phyloP scores from a whole-genome alignment of 2,113 vertebrate species.

The Chionomys nivalis region DNA sequence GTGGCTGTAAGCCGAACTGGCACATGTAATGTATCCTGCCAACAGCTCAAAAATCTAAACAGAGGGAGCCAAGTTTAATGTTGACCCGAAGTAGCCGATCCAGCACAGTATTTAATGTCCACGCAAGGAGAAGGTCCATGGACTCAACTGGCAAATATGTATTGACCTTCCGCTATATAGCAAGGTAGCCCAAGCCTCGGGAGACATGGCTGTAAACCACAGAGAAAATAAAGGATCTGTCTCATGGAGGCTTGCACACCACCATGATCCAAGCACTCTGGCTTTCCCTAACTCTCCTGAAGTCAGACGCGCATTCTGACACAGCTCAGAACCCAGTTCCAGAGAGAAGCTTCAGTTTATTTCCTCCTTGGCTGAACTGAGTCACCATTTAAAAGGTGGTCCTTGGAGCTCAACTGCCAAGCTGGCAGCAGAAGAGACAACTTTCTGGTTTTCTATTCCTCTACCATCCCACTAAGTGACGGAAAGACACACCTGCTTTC shows the following conservation, averaged over 20 bases:
- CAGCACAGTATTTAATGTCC: neutral
- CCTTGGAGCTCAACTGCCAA: neutral
- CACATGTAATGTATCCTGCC: neutral
- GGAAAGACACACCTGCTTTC: neutral
- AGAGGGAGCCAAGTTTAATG: constrained; percentile 24
- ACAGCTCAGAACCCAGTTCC: constrained; percentile 7
- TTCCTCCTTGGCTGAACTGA: neutral
- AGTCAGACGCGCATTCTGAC: neutral
- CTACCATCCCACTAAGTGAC: neutral
- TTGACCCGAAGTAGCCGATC: neutral
- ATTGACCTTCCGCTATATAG: neutral
- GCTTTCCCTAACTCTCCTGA: constrained; percentile 9
- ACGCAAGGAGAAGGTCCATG: neutral
- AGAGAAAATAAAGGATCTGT: neutral
- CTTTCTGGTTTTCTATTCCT: neutral
- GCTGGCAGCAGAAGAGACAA: neutral
- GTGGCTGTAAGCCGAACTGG: neutral
- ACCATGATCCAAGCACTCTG: neutral
- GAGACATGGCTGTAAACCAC: neutral
- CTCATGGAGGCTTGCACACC: neutral
- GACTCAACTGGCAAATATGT: neutral
- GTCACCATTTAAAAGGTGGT: neutral
- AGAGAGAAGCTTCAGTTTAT: neutral
- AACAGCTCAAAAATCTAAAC: neutral
- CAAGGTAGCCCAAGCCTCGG: neutral